These are phyloP conservation scores for Amphipoea lucens DNA, from an alignment of 2,888 invertebrate species.

Conservation along the genomic window DNA sequence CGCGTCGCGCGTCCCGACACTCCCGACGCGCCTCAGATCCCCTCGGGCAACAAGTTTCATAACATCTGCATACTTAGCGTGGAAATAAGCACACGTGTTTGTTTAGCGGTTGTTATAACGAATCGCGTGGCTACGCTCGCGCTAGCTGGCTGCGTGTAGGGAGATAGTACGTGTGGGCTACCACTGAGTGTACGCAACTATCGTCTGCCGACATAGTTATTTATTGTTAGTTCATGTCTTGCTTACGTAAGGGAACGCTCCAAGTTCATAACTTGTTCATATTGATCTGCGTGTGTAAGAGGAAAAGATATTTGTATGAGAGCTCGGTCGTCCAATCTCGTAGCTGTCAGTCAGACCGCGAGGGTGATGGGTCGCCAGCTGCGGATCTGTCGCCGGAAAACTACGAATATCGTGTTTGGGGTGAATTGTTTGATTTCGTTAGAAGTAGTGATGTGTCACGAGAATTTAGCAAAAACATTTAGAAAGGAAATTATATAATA, in stretches of 20 bases:
- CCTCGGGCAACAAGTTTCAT: not conserved
- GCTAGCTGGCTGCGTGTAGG: not conserved
- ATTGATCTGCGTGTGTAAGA: not conserved
- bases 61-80: not conserved
- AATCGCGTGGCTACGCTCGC: not conserved
- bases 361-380: too few species aligned
- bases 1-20: not conserved
- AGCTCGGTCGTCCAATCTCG: slow-evolving; percentile 7
- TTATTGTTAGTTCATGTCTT: not conserved
- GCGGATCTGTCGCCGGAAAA: too few species aligned
- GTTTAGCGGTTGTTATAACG: not conserved
- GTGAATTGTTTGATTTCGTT: too few species aligned
- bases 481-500: too few species aligned
- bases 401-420: too few species aligned
- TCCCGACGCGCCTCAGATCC: not conserved
- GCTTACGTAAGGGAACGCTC: not conserved
- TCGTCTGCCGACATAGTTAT: not conserved
- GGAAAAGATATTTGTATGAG: not conserved
- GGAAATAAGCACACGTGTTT: not conserved
- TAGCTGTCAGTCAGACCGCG: too few species aligned
- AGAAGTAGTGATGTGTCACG: too few species aligned
- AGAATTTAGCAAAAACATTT: too few species aligned
- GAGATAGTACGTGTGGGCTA: too few species aligned
- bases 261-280: not conserved
- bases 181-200: not conserved